A percentile compares a stretch with the other conserved stretches of the same genome.
Evolutionary conservation across 2,113 vertebrate species (phyloP).

Genomic region (Glaucomys volans): DNA sequence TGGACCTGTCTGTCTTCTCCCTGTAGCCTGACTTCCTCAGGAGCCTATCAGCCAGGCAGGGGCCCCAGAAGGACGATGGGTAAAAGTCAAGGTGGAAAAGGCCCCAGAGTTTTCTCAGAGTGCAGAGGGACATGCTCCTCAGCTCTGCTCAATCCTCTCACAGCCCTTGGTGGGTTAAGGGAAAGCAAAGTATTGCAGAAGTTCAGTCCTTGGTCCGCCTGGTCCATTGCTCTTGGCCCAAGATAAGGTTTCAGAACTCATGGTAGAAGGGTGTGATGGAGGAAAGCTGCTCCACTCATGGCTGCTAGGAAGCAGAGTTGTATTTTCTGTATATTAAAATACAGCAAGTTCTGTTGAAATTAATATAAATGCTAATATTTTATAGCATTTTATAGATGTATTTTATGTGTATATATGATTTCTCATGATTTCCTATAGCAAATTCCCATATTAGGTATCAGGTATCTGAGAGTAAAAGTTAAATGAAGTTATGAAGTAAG

Average conservation of each 20-base stretch:
- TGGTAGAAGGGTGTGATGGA: no score
- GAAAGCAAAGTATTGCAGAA: neutral
- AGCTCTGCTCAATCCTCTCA: neutral
- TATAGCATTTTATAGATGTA: neutral
- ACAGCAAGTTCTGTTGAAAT: neutral
- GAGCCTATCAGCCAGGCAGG: neutral
- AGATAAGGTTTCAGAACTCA: no score
- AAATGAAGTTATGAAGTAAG: neutral
- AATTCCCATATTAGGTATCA: neutral
- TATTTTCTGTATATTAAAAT: neutral
- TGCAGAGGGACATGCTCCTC: rapidly evolving
- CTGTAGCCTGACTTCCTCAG: neutral
- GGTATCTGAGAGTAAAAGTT: neutral
- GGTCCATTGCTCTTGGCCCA: no score
- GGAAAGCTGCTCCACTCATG: no score
- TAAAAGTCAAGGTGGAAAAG: neutral
- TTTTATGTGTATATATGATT: neutral
- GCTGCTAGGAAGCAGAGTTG: no score
- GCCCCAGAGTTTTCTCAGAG: neutral
- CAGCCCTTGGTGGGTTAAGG: neutral
- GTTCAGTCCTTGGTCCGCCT: no score
- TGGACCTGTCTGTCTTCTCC: neutral
- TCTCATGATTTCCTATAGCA: neutral
- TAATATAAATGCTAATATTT: neutral
- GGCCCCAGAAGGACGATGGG: neutral